Percentiles rank a stretch among this genome's conserved stretches.
These are phyloP conservation scores for Chrysotoxum bicinctum DNA, from an alignment of 2,888 invertebrate genomes.

Conservation along the genomic window DNA sequence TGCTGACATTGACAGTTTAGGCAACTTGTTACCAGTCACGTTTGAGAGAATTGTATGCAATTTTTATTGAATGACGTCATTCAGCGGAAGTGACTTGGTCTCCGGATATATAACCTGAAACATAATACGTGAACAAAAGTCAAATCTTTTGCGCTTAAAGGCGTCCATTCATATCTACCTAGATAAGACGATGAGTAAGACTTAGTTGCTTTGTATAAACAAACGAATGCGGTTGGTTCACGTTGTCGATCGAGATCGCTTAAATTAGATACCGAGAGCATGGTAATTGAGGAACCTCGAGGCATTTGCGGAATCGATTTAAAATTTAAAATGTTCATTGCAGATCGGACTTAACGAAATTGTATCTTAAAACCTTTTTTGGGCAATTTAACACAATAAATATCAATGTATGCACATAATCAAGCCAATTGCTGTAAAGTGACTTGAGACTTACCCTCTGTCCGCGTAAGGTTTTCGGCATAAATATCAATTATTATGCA, in stretches of 20 bases:
- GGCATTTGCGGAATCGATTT: neutral
- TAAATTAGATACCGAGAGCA: neutral
- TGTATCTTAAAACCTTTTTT: neutral
- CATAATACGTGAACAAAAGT: neutral
- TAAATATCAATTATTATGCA: conserved; percentile 71
- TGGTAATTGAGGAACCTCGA: neutral
- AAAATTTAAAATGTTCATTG: neutral
- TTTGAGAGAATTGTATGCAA: neutral
- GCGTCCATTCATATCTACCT: conserved; percentile 16
- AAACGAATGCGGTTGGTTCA: neutral
- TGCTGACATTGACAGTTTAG: neutral
- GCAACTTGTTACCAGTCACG: neutral
- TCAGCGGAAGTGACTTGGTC: conserved; percentile 43
- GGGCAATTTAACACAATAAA: conserved; percentile 30
- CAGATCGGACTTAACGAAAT: neutral
- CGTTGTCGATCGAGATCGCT: neutral
- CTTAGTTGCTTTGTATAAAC: neutral
- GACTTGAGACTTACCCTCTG: conserved; percentile 28
- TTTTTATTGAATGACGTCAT: conserved; percentile 1
- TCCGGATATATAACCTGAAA: neutral
- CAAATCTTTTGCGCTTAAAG: conserved; percentile 7
- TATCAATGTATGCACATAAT: conserved; percentile 49
- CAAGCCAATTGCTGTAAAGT: conserved; percentile 6
- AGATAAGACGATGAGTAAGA: conserved; percentile 36
- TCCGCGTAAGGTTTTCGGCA: conserved; percentile 17